Base-by-base conservation (phyloP, 1,140 invertebrate species). In the Nasonia longicornis region DNA sequence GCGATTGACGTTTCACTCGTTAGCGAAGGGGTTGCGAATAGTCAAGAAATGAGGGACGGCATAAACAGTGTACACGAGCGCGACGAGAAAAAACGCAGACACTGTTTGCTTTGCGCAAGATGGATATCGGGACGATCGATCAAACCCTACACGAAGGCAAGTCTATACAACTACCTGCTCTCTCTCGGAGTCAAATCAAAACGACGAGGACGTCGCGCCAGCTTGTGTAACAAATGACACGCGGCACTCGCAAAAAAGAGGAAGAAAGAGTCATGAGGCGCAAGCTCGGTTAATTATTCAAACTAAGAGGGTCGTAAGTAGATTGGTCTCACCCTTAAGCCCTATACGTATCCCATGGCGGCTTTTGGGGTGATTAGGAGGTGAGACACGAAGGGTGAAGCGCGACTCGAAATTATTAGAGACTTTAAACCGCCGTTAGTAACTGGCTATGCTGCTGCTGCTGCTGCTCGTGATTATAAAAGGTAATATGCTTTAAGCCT, bases 281-380 rank as follows among this genome's bases (percentile, higher is more conserved):
- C 78, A 84, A 75, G 35, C 83, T 79, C 80, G 87, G 88, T 90
- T 91, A 91, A 91, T 91, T 91, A 91, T 90, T 91, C 90, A 88
- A 87, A 84, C 86, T 88, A 89, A 90, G 89, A 87, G 89, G 89
- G 87, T 88, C 86, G 87, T 90, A 91, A 90, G 89, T 89, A 90
- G 89, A 89, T 90, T 90, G 89, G 87, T 88, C 87, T 87, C 87
- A 87, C 88, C 89, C 87, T 87, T 87, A 20, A 89, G 86, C 85
- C 42, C 84, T 86, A 58, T 48, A 58, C 7, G 42, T 11, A 10
- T 48, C 26, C 26, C 26, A 48, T 42, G n/a, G 75, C 42, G 26
- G 31, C 70, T 72, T 42, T 42, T 42, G 71, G 70, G 72, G 58
- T 77, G 82, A 83, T 82, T 82, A 80, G 77, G 31, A 78, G 78